These are phyloP conservation scores for Mormyrus proboscirostris DNA, from an alignment of 2,797 vertebrate genomes.

Conservation along the genomic window DNA sequence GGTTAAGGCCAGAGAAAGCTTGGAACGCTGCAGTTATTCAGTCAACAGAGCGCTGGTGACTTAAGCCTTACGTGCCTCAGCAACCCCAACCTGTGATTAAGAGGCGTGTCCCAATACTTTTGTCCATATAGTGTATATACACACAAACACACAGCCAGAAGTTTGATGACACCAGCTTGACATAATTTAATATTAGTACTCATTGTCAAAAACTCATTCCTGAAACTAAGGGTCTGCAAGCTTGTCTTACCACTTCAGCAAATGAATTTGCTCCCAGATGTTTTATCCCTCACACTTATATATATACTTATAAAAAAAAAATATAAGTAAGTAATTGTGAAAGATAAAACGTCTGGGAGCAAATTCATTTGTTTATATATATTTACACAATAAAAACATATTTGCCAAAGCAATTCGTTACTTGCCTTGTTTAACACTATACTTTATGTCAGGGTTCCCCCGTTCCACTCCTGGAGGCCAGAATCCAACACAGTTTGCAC, in stretches of 20 bases:
- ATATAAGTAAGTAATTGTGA: no score
- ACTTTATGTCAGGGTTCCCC: not conserved
- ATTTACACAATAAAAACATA: not conserved
- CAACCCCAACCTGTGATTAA: not conserved
- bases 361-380: no score
- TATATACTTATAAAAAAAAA: no score
- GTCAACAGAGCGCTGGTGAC: not conserved
- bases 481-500: not conserved
- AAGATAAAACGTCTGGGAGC: no score
- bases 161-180: not conserved
- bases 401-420: not conserved
- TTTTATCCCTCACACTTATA: not conserved
- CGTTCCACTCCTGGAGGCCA: not conserved
- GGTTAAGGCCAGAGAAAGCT: not conserved
- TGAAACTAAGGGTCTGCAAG: not conserved
- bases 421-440: not conserved
- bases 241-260: not conserved
- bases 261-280: not conserved
- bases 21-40: not conserved
- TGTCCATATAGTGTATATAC: not conserved
- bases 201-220: not conserved
- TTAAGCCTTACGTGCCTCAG: not conserved
- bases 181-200: not conserved
- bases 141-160: not conserved
- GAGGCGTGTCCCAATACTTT: not conserved